A percentile compares a stretch with the other conserved stretches of the same genome.
Conservation (phyloP, 2,797 vertebrate genomes). For the Chiloscyllium punctatum region DNA sequence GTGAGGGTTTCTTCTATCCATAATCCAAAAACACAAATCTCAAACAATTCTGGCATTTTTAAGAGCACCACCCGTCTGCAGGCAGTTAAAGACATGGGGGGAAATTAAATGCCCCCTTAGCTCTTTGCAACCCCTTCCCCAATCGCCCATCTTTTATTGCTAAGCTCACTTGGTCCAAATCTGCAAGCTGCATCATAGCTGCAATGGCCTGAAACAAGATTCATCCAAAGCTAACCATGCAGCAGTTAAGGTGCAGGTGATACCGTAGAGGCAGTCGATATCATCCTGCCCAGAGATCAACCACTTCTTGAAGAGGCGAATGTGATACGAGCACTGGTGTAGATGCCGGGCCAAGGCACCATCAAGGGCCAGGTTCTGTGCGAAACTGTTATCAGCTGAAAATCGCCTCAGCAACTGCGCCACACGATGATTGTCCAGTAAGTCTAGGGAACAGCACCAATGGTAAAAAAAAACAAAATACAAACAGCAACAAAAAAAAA, state of each 20-base stretch:
- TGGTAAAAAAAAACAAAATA: slow-evolving; percentile 54
- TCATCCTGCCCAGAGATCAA: slow-evolving; percentile 93
- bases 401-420: slow-evolving; percentile 86
- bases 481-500: neutral
- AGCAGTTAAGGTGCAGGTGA: slow-evolving; percentile 34
- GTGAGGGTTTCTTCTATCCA: neutral
- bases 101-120: too few species aligned
- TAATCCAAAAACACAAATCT: neutral
- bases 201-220: slow-evolving; percentile 27
- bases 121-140: too few species aligned
- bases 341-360: slow-evolving; percentile 89
- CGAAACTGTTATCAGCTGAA: slow-evolving; percentile 77
- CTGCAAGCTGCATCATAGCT: slow-evolving; percentile 16
- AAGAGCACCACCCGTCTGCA: neutral
- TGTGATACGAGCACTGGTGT: slow-evolving; percentile 96
- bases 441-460: slow-evolving; percentile 75
- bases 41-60: neutral
- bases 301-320: slow-evolving; percentile 97
- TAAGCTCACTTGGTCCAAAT: slow-evolving; percentile 16
- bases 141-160: neutral
- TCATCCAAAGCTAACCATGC: slow-evolving; percentile 31
- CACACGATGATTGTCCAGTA: slow-evolving; percentile 82
- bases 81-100: neutral
- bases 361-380: slow-evolving; percentile 78
- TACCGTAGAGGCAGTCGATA: slow-evolving; percentile 92